Base-by-base conservation (phyloP, 2,113 vertebrate species). In the Ophiodon elongatus region DNA sequence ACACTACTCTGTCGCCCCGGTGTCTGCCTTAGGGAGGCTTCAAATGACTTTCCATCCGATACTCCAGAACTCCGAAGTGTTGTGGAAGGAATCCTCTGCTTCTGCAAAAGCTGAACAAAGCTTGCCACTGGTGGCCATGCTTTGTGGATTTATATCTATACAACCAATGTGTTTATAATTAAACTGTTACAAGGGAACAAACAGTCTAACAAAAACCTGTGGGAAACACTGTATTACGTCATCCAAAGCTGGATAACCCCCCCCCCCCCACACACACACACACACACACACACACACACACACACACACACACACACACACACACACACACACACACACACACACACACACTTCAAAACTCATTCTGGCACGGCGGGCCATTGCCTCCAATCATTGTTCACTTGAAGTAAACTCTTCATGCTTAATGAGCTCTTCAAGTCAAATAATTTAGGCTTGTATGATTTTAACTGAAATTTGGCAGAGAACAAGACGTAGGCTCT, bases 381-480 rank as follows among this genome's bases (percentile, higher is more conserved):
- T 41, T 41, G 59, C 13, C 8, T 64, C 43, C 33, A 17, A 29
- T 64, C 25, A 73, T 8, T 65, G 59, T 52, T 73, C 31, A 41
- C 33, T 19, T 39, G 8, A 69, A 70, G 37, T 17, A 62, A n/a
- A 23, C 19, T 64, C n/a, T 31, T 23, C 29, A 59, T 43, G 29
- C 59, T 57, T 65, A 63, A 64, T 37, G 35, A 43, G 25, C 41
- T 10, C 66, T 17, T 33, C 41, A 31, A 23, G 35, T 79, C 33
- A 10, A 71, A 31, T 19, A 72, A 41, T 50, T 50, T 79, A 29
- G 23, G 31, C 29, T 50, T 25, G 45, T 21, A 23, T 59, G 17
- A 39, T n/a, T 68, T 43, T 29, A 62, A 50, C 14, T 43, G 2
- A 63, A 68, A 17, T 69, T 70, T 70, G 65, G 56, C 52, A 82